These are phyloP conservation scores for Thaumatotibia leucotreta DNA, from an alignment of 1,140 invertebrate genomes.

Conservation along the genomic window DNA sequence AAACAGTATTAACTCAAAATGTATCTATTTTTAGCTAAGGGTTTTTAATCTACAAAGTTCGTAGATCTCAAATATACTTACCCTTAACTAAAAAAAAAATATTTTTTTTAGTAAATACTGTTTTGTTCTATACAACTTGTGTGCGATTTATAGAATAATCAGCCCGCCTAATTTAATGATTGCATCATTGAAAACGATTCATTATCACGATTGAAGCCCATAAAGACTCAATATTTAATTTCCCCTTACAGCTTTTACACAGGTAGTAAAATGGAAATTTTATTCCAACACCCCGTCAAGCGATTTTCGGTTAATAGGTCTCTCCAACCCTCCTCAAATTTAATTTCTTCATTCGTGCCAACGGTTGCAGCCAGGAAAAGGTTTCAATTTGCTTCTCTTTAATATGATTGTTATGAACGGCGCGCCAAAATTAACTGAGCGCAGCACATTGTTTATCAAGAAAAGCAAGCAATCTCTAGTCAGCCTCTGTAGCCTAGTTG, in stretches of 20 bases:
- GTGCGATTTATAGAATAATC: too few species aligned
- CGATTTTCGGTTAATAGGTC: slow-evolving; percentile 9
- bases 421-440: background rate
- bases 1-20: too few species aligned
- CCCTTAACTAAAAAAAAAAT: too few species aligned
- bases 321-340: background rate
- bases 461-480: too few species aligned
- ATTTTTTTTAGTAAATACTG: too few species aligned
- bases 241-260: background rate
- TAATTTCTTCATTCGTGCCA: background rate
- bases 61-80: too few species aligned
- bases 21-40: too few species aligned
- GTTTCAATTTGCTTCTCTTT: background rate
- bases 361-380: background rate
- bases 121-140: too few species aligned
- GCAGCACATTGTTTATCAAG: background rate
- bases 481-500: too few species aligned
- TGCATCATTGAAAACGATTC: background rate
- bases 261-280: slow-evolving; percentile 8
- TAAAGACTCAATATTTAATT: background rate
- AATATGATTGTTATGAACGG: background rate
- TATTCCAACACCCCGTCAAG: background rate
- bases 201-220: background rate
- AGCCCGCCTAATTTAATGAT: too few species aligned
- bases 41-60: too few species aligned